These are phyloP conservation scores for Dendropsophus ebraccatus DNA, from an alignment of 2,113 vertebrate genomes.

Conservation along the genomic window DNA sequence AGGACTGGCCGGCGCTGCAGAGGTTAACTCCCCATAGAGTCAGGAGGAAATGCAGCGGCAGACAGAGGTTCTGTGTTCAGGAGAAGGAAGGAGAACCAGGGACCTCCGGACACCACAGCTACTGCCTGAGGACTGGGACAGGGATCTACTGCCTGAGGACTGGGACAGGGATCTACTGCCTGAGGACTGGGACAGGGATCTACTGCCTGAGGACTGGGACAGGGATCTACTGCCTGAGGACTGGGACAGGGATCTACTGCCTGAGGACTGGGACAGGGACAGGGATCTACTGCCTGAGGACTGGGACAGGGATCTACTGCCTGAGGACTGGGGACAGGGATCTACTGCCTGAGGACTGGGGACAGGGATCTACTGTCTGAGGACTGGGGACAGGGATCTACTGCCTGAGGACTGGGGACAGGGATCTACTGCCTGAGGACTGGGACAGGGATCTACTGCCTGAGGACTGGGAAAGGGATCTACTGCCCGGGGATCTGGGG, in stretches of 20 bases:
- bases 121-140: neutral
- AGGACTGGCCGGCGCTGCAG: conserved; percentile 6
- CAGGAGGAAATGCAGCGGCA: conserved; percentile 43
- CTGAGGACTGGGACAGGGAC: too few species aligned
- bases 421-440: neutral
- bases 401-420: neutral
- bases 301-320: neutral
- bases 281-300: neutral
- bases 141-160: neutral
- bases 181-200: neutral
- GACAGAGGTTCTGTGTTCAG: conserved; percentile 53
- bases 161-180: neutral
- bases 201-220: neutral
- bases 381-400: too few species aligned
- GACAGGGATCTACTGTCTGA: too few species aligned
- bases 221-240: neutral
- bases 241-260: too few species aligned
- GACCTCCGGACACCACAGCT: conserved; percentile 29
- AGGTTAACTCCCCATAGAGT: conserved; percentile 42
- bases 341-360: too few species aligned
- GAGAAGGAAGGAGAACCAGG: conserved; percentile 35
- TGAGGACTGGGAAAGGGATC: neutral
- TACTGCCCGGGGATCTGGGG: neutral
- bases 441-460: neutral
- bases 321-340: too few species aligned